phyloP scores from a whole-genome alignment of 2,888 invertebrate species.

The Phengaris arion region DNA sequence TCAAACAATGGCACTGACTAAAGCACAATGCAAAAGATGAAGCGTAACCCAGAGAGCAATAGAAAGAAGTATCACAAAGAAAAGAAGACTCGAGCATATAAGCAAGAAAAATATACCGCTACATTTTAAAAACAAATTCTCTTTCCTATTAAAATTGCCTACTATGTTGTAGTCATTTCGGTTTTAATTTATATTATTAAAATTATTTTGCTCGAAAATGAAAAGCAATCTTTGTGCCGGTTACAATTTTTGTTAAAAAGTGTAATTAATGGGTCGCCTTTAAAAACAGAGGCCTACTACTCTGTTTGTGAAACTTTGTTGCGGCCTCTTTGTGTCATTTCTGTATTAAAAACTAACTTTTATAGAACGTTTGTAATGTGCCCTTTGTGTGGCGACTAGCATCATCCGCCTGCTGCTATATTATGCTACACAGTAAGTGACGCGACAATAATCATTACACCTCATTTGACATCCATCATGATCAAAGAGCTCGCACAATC shows the following conservation, averaged over 20 bases:
- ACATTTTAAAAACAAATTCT: neutral
- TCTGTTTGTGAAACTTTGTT: neutral
- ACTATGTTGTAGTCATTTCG: neutral
- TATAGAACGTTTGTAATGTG: slow-evolving; percentile 9
- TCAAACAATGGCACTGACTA: too few species aligned
- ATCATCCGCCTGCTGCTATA: neutral
- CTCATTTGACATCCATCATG: slow-evolving; percentile 26
- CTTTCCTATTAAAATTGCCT: neutral
- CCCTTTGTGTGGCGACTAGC: neutral
- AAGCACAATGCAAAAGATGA: too few species aligned
- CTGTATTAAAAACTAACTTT: slow-evolving; percentile 13
- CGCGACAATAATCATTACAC: slow-evolving; percentile 18
- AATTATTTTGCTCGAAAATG: slow-evolving; percentile 13
- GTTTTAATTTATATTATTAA: slow-evolving; percentile 12
- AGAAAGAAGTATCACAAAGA: too few species aligned
- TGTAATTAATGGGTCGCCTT: slow-evolving; percentile 26
- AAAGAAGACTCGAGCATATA: too few species aligned
- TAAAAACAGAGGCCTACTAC: slow-evolving; percentile 9
- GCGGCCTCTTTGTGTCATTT: slow-evolving; percentile 27
- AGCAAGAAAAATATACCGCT: neutral
- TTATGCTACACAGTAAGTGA: neutral
- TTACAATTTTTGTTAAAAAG: slow-evolving; percentile 23
- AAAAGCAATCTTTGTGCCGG: slow-evolving; percentile 11
- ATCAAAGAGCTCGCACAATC: slow-evolving; percentile 23
- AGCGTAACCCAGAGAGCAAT: too few species aligned